A percentile compares a stretch with the other conserved stretches of the same genome.
These are phyloP conservation scores for Callionymus lyra DNA, from an alignment of 2,113 vertebrate genomes.

Conservation along the genomic window DNA sequence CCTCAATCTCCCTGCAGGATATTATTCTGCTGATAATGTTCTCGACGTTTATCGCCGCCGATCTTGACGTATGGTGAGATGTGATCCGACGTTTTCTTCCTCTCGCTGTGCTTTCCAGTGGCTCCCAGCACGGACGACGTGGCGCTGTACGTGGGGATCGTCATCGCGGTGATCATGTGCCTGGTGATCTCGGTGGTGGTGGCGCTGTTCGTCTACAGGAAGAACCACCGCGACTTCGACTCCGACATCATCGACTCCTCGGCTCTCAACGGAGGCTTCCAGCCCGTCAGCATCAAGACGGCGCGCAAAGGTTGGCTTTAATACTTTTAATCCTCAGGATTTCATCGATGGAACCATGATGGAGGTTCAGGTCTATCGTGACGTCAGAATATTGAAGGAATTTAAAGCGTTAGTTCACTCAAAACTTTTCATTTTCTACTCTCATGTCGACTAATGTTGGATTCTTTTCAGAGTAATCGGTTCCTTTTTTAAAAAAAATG, in stretches of 20 bases:
- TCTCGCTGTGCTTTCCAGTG: slow-evolving; percentile 59
- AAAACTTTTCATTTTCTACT: too few relatives aligned
- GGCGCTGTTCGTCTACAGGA: slow-evolving; percentile 87
- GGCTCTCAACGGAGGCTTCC: slow-evolving; percentile 86
- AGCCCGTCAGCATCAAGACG: slow-evolving; percentile 91
- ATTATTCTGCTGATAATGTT: slow-evolving; percentile 41
- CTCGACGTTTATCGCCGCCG: slow-evolving; percentile 5
- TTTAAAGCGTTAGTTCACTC: too few relatives aligned
- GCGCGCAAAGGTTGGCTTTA: slow-evolving; percentile 61
- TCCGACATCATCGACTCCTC: slow-evolving; percentile 90
- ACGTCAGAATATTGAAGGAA: too few relatives aligned
- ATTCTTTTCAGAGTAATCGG: too few relatives aligned
- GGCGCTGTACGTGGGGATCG: slow-evolving; percentile 86
- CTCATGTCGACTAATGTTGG: too few relatives aligned
- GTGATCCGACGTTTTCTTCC: slow-evolving; percentile 9
- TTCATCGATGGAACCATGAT: too few relatives aligned
- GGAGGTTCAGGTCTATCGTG: too few relatives aligned
- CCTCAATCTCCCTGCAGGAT: slow-evolving; percentile 43
- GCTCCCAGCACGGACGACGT: slow-evolving; percentile 87
- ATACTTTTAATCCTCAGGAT: too few relatives aligned
- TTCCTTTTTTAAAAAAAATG: too few relatives aligned
- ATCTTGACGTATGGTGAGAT: slow-evolving; percentile 3
- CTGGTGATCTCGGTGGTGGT: slow-evolving; percentile 82
- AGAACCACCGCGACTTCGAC: slow-evolving; percentile 91
- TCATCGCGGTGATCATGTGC: slow-evolving; percentile 88